These are phyloP conservation scores for Cantharis flavilabris DNA, from an alignment of 2,888 invertebrate species.

Conservation along the genomic window DNA sequence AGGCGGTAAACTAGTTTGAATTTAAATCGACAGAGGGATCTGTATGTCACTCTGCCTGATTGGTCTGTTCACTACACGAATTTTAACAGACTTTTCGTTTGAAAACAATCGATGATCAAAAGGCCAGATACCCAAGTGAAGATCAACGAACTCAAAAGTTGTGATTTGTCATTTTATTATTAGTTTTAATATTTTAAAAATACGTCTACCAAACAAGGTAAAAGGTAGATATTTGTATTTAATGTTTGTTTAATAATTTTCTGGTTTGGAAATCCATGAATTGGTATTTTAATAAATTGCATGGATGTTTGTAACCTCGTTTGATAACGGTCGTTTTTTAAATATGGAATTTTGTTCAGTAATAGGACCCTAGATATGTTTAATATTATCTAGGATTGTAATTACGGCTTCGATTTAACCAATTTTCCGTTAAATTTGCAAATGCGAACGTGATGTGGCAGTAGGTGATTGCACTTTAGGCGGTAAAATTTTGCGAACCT, in stretches of 20 bases:
- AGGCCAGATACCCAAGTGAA: constrained; percentile 38
- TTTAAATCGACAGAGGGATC: background rate
- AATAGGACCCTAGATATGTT: background rate
- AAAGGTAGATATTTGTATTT: background rate
- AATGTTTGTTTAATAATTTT: background rate
- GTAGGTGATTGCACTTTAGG: background rate
- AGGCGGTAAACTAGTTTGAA: background rate
- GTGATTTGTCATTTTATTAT: constrained; percentile 26
- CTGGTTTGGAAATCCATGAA: background rate
- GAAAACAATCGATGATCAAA: constrained; percentile 49
- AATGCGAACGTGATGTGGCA: background rate
- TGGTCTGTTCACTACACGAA: constrained; percentile 40
- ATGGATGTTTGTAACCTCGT: background rate
- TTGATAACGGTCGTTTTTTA: constrained; percentile 2
- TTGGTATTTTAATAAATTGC: background rate
- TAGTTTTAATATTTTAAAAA: constrained; percentile 1
- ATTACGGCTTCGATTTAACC: background rate
- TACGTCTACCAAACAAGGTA: constrained; percentile 9
- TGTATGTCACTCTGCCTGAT: background rate
- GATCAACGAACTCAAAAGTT: constrained; percentile 41
- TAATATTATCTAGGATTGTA: background rate
- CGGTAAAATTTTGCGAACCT: background rate
- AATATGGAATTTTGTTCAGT: background rate
- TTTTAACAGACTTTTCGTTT: constrained; percentile 41
- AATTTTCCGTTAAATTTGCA: background rate